Evolutionary conservation across 2,888 invertebrate species (phyloP), one percentile per base, ranked within the genome.

Genomic region (Norana najaformis): DNA sequence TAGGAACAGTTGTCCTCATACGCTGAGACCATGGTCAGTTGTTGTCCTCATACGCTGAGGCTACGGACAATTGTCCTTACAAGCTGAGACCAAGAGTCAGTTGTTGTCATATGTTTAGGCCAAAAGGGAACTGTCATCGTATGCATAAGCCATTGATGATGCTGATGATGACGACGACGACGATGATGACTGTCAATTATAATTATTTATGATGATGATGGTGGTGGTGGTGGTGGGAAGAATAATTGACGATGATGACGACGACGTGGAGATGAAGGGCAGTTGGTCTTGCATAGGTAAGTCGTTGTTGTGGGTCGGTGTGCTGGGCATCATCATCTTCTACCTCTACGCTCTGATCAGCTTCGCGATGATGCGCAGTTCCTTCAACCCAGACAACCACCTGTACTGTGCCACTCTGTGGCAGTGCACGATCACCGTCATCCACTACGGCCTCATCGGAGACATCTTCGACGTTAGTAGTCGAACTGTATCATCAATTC

Each of bases 301-400:
- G 88, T 95, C 95, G 0, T 92, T 95, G 91, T 91, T 95, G 90
- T 95, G 95, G 95, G 95, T 95, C 36, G 94, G 93, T 18, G 93
- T 95, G 20, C 93, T 95, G 36, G 95, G 95, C 14, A 92, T 95
- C 90, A 94, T 95, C 38, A 93, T 95, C 90, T 94, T 95, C 93
- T 95, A 95, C 92, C 93, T 95, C 91, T 95, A 95, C 90, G 94
- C 94, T 11, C 93, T 95, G 53, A 92, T 95, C n/a, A 94, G 94
- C 35, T 95, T 95, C 91, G 94, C 94, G 82, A 90, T 94, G 91
- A 94, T 95, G 93, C 91, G 95, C 83, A 93, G 93, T 90, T 94
- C 94, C 92, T 95, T 95, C 91, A 92, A 93, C 91, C 94, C 94
- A 0, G 92, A 92, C 11, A 93, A 94, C 41, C 92, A 93, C 90